phyloP scores from a whole-genome alignment of 2,888 invertebrate genomes.

The Trissoscelio sp. region DNA sequence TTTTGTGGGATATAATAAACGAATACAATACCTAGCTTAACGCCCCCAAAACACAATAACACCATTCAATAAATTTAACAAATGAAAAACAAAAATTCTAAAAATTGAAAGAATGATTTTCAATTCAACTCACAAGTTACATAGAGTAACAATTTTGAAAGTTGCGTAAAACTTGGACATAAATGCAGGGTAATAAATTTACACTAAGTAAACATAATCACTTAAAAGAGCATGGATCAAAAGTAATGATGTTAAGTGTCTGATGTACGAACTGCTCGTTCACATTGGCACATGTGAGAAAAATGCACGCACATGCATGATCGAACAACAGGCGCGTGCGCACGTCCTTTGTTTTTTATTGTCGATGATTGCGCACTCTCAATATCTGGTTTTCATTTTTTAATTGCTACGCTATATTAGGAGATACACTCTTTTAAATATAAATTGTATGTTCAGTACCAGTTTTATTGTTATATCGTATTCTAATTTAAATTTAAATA shows the following conservation, averaged over 20 bases:
- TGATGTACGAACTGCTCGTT: constrained; percentile 23
- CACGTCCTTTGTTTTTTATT: constrained; percentile 36
- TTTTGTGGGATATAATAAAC: too few relatives aligned
- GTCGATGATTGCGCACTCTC: constrained; percentile 9
- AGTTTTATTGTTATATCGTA: not conserved
- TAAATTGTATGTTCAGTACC: too few relatives aligned
- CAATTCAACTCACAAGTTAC: constrained; percentile 57
- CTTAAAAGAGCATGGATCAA: not conserved
- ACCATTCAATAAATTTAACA: too few relatives aligned
- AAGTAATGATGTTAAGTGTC: constrained; percentile 38
- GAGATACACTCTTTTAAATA: not conserved
- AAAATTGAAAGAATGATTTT: too few relatives aligned
- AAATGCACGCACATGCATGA: constrained; percentile 59
- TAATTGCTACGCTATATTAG: constrained; percentile 2
- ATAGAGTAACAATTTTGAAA: constrained; percentile 46
- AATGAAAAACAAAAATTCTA: too few relatives aligned
- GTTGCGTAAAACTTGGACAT: constrained; percentile 50
- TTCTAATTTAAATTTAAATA: not conserved
- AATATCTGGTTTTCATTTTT: constrained; percentile 25
- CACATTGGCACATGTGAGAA: constrained; percentile 53
- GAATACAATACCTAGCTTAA: too few relatives aligned
- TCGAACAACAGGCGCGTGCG: constrained; percentile 50
- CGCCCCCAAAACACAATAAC: too few relatives aligned
- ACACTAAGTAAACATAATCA: constrained; percentile 32
- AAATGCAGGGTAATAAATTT: constrained; percentile 5